These are phyloP conservation scores for Smutsia temminckii DNA, from an alignment of 2,797 vertebrate genomes.

Conservation along the genomic window DNA sequence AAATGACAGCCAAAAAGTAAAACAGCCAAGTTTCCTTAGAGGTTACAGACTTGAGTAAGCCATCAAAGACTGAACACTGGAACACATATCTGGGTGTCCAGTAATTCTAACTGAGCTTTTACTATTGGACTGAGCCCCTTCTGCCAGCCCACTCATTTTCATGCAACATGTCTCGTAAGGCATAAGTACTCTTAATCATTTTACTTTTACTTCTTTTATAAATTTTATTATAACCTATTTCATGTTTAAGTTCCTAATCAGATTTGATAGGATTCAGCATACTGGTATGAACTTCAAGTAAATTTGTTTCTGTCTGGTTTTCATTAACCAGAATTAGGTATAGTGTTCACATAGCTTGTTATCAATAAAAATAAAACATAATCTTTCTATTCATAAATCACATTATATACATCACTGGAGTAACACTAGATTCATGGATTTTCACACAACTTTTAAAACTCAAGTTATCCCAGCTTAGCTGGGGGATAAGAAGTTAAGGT, in stretches of 20 bases:
- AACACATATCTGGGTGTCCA: neutral
- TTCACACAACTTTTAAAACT: neutral
- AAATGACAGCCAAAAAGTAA: neutral
- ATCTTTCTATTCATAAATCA: neutral
- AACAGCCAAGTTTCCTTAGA: neutral
- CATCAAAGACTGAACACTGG: neutral
- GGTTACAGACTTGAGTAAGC: neutral
- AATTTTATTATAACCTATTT: neutral
- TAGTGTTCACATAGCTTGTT: neutral
- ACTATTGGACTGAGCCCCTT: neutral
- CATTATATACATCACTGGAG: neutral
- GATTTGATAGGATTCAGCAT: neutral
- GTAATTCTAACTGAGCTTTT: neutral
- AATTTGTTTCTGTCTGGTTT: constrained; percentile 15
- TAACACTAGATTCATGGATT: neutral
- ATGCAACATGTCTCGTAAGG: neutral
- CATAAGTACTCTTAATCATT: neutral
- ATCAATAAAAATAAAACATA: constrained; percentile 6
- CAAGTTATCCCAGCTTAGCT: neutral
- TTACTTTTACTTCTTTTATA: neutral
- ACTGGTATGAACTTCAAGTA: neutral
- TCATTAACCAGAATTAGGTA: neutral
- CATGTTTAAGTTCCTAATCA: neutral
- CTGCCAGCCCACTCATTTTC: neutral
- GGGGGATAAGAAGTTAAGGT: neutral